Evolutionary conservation across 2,888 invertebrate species (phyloP).

Genomic region (Phortica magna): DNA sequence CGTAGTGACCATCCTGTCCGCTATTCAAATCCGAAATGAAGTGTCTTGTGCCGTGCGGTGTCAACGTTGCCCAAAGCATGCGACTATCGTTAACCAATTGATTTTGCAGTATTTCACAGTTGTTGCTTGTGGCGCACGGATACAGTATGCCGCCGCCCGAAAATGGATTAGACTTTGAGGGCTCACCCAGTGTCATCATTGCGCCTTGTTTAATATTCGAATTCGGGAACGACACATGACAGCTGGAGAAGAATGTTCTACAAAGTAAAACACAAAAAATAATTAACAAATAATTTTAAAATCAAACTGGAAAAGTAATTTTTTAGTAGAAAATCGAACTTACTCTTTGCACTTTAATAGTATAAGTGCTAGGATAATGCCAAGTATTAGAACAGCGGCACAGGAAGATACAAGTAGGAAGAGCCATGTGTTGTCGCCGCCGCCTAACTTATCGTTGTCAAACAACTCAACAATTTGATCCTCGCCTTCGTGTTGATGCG

Average conservation of each 20-base stretch:
- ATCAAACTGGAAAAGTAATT: too few species aligned
- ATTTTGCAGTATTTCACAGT: conserved; percentile 77
- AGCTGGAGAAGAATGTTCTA: conserved; percentile 65
- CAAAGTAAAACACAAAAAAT: background rate
- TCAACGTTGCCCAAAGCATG: conserved; percentile 90
- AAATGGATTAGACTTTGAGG: conserved; percentile 78
- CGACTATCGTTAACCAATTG: conserved; percentile 83
- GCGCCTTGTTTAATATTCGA: conserved; percentile 79
- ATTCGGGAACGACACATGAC: conserved; percentile 76
- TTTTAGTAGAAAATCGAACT: conserved; percentile 47
- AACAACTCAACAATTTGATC: conserved; percentile 90
- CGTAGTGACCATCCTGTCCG: conserved; percentile 84
- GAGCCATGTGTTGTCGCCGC: conserved; percentile 88
- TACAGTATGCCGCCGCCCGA: conserved; percentile 81
- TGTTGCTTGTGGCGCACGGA: conserved; percentile 80
- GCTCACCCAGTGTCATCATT: conserved; percentile 80
- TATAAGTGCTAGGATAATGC: conserved; percentile 87
- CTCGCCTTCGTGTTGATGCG: conserved; percentile 81
- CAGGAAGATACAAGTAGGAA: conserved; percentile 88
- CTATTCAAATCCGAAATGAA: conserved; percentile 82
- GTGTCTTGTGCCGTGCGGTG: conserved; percentile 89
- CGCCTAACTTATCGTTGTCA: conserved; percentile 79
- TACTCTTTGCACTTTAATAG: conserved; percentile 91
- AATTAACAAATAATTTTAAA: background rate
- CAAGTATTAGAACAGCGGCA: conserved; percentile 88